A percentile compares a stretch with the other conserved stretches of the same genome.
These are phyloP conservation scores for Cervus canadensis DNA, from an alignment of 2,113 vertebrate species.

Conservation along the genomic window DNA sequence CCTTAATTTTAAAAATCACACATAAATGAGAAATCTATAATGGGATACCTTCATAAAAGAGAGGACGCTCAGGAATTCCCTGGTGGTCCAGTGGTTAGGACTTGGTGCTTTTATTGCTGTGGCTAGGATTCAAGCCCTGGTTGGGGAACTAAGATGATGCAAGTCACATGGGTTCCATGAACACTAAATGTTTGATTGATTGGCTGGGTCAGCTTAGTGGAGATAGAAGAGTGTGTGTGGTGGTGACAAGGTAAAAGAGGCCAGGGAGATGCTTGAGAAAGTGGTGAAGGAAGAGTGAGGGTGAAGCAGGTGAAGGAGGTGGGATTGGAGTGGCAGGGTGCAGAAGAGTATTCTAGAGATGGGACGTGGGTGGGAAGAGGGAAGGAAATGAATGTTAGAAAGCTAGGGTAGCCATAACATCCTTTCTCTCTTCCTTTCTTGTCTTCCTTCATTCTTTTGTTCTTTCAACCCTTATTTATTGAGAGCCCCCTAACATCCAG, in stretches of 20 bases:
- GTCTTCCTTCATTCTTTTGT: background rate
- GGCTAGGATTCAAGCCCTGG: background rate
- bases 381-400: background rate
- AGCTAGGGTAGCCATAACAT: background rate
- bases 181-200: background rate
- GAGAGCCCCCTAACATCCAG: background rate
- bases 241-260: background rate
- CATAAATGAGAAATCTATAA: background rate
- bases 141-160: background rate
- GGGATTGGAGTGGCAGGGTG: background rate
- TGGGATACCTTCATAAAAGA: background rate
- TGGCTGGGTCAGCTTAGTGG: background rate
- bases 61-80: background rate
- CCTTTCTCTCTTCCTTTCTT: no score
- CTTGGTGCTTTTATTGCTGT: background rate
- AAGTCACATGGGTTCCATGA: background rate
- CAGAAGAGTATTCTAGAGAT: background rate
- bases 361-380: background rate
- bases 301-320: background rate
- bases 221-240: background rate
- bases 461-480: slow-evolving; percentile 7
- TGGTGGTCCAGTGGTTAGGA: background rate
- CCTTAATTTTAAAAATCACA: background rate
- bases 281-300: background rate
- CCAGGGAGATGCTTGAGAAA: background rate